Evolutionary conservation across 2,797 vertebrate genomes (phyloP).

Genomic region (Bovichtus diacanthus): DNA sequence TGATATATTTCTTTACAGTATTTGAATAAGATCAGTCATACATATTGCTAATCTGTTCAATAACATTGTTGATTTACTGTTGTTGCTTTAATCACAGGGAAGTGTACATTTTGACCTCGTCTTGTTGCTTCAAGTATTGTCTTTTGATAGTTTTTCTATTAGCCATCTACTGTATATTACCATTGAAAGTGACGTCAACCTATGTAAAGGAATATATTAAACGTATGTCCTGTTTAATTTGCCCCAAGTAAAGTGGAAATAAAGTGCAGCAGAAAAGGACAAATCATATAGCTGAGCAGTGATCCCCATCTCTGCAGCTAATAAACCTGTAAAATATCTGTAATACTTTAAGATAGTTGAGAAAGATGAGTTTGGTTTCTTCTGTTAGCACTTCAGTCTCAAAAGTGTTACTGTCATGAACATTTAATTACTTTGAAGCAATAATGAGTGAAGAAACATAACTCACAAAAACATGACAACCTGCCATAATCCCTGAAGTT

Average conservation of each 20-base stretch:
- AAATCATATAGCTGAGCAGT: not conserved
- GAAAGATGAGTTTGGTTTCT: not conserved
- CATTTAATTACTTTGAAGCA: constrained; percentile 24
- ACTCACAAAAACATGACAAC: constrained; percentile 17
- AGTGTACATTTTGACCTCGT: not conserved
- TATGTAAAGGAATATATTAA: not conserved
- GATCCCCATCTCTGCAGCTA: not conserved
- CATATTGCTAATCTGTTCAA: not conserved
- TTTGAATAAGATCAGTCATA: not conserved
- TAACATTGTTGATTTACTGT: not conserved
- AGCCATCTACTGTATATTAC: constrained; percentile 6
- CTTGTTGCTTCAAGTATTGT: constrained; percentile 4
- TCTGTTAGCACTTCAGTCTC: not conserved
- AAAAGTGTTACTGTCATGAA: constrained; percentile 10
- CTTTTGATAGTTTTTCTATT: constrained; percentile 9
- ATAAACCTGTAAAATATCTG: not conserved
- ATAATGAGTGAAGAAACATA: not conserved
- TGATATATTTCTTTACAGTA: constrained; percentile 19
- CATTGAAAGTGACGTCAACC: not conserved
- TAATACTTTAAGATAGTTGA: not conserved
- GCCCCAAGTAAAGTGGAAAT: not conserved
- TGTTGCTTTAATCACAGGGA: constrained; percentile 21
- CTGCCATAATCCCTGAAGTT: not conserved
- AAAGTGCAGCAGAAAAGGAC: not conserved
- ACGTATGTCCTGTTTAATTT: not conserved